phyloP scores from a whole-genome alignment of 1,140 invertebrate species.

The Brachionus calyciflorus region DNA sequence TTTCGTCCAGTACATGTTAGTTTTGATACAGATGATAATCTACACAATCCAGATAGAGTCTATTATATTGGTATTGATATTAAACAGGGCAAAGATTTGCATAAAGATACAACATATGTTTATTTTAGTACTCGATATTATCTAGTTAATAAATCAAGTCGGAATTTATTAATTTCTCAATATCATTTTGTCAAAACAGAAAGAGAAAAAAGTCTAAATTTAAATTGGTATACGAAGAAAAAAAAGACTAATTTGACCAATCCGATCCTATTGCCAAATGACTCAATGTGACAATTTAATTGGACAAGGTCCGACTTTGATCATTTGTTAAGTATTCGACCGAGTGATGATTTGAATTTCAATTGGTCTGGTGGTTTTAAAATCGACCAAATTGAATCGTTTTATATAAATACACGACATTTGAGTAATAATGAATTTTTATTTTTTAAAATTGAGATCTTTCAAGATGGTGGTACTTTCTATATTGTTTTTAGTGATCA shows the following conservation, averaged over 20 bases:
- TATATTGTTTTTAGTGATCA: constrained; percentile 88
- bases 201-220: background rate
- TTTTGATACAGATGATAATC: background rate
- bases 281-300: constrained; percentile 87
- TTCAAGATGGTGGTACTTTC: constrained; percentile 81
- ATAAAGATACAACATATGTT: constrained; percentile 83
- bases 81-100: constrained; percentile 78
- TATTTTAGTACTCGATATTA: constrained; percentile 87
- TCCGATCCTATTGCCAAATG: constrained; percentile 72
- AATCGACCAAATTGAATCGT: constrained; percentile 78
- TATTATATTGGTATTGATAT: constrained; percentile 77
- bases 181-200: constrained; percentile 53
- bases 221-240: constrained; percentile 50
- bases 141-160: constrained; percentile 82
- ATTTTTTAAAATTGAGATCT: constrained; percentile 78
- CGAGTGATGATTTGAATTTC: constrained; percentile 64
- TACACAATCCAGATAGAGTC: constrained; percentile 60
- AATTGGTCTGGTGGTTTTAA: constrained; percentile 91
- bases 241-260: constrained; percentile 47
- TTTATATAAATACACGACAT: constrained; percentile 83
- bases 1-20: constrained; percentile 32
- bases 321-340: constrained; percentile 77
- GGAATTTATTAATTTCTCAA: constrained; percentile 80
- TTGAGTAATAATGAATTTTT: constrained; percentile 67
- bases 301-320: constrained; percentile 86